Percentiles rank a stretch among this genome's conserved stretches.
phyloP scores from a whole-genome alignment of 2,797 vertebrate genomes.

The Characodon lateralis region DNA sequence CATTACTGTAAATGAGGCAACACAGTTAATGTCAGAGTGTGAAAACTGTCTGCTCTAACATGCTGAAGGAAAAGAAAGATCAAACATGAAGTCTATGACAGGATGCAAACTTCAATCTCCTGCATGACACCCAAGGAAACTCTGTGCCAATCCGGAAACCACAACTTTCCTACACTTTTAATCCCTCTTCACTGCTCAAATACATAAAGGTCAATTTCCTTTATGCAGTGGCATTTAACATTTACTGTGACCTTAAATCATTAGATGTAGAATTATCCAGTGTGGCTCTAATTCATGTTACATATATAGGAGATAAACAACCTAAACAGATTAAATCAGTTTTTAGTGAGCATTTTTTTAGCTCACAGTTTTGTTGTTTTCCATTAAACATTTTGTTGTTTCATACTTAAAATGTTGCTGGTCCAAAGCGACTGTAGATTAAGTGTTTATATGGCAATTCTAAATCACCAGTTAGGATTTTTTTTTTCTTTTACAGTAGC shows the following conservation, averaged over 20 bases:
- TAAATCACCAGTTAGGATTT: not conserved
- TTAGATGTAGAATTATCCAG: not conserved
- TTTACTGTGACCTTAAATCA: slow-evolving; percentile 3
- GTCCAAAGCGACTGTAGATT: not conserved
- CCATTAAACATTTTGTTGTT: not conserved
- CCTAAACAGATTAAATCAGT: not conserved
- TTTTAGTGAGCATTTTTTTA: not conserved
- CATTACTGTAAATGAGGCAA: not conserved
- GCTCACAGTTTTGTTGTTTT: not conserved
- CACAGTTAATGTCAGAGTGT: not conserved
- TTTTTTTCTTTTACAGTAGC: not conserved
- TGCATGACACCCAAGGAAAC: not conserved
- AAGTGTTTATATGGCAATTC: not conserved
- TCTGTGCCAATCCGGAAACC: not conserved
- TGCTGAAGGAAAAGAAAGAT: not conserved
- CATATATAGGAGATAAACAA: not conserved
- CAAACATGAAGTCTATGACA: not conserved
- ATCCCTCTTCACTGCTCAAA: no score
- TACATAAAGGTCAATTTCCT: not conserved
- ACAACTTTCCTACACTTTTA: not conserved
- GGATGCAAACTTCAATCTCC: not conserved
- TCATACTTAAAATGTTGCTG: not conserved
- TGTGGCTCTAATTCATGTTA: not conserved
- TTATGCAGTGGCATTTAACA: slow-evolving; percentile 13
- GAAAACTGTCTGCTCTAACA: not conserved